phyloP scores from a whole-genome alignment of 2,888 invertebrate species.

The Euzetes globulus region DNA sequence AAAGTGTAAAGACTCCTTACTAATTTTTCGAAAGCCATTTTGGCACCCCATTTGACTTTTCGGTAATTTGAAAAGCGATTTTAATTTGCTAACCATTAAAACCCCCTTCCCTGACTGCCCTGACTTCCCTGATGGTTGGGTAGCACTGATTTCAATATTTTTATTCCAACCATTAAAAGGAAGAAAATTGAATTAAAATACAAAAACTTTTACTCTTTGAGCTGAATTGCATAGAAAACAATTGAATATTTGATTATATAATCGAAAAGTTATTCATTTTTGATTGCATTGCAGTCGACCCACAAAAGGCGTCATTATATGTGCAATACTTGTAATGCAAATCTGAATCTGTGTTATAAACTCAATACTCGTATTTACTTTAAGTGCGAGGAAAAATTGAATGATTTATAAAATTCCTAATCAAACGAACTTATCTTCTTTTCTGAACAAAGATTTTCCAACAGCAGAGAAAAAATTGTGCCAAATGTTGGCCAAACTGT shows the following conservation, averaged over 20 bases:
- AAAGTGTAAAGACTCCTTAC: too few relatives aligned
- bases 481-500: background rate
- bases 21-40: too few relatives aligned
- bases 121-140: too few relatives aligned
- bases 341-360: background rate
- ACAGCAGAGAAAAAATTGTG: background rate
- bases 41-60: too few relatives aligned
- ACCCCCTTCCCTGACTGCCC: too few relatives aligned
- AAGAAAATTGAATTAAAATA: too few relatives aligned
- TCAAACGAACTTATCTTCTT: background rate
- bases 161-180: too few relatives aligned
- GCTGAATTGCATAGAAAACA: background rate
- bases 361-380: background rate
- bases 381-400: background rate
- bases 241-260: background rate
- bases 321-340: slow-evolving; percentile 12
- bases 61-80: too few relatives aligned
- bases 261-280: background rate
- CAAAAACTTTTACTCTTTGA: background rate
- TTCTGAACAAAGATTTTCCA: background rate
- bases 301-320: background rate
- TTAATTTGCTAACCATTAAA: too few relatives aligned
- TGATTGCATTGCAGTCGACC: background rate
- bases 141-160: too few relatives aligned
- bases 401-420: background rate